phyloP scores from a whole-genome alignment of 2,113 vertebrate species.

The Gobius niger region DNA sequence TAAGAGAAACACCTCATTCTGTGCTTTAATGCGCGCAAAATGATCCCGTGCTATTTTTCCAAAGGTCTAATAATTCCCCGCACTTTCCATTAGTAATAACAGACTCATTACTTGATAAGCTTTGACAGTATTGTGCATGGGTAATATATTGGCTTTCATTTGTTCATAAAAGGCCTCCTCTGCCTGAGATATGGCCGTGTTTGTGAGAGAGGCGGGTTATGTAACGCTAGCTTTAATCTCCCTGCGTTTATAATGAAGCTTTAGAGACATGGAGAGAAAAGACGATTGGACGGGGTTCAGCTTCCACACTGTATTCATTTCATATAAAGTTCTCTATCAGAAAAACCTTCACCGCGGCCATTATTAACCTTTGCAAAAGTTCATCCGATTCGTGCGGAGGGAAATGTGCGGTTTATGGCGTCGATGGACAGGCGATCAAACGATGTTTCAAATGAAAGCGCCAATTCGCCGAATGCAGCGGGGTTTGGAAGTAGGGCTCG shows the following conservation, averaged over 20 bases:
- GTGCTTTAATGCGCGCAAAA: neutral
- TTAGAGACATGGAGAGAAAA: neutral
- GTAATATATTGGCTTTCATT: neutral
- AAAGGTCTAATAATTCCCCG: neutral
- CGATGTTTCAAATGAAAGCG: too few relatives aligned
- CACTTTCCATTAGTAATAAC: neutral
- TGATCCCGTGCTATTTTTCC: neutral
- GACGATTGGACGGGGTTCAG: neutral
- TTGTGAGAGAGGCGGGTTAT: neutral
- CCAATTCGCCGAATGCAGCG: too few relatives aligned
- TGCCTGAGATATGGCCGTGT: neutral
- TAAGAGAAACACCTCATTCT: neutral
- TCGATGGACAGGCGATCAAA: too few relatives aligned
- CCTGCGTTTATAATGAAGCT: neutral
- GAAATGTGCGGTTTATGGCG: neutral
- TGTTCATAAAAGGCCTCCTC: neutral
- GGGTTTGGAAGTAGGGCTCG: too few relatives aligned
- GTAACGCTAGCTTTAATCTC: neutral
- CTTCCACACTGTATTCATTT: neutral
- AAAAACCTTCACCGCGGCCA: neutral
- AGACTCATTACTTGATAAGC: neutral
- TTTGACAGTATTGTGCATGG: neutral
- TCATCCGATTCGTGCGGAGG: neutral
- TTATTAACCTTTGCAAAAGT: slow-evolving; percentile 2
- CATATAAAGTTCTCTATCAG: neutral